Conservation (phyloP, 2,797 vertebrate genomes). For the Centroberyx gerrardi region DNA sequence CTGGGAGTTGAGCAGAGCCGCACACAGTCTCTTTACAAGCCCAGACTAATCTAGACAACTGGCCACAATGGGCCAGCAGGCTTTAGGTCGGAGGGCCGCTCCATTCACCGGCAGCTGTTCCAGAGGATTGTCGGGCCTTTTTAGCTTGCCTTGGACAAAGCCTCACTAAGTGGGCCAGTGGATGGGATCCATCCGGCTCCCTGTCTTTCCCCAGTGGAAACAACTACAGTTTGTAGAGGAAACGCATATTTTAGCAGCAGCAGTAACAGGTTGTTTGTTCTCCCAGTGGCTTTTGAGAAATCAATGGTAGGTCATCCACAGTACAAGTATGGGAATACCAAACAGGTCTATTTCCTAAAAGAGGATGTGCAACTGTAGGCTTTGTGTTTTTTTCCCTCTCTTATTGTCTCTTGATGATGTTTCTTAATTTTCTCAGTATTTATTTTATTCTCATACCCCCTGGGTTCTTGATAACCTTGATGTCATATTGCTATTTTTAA, state of each 20-base stretch:
- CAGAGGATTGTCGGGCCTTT: constrained; percentile 27
- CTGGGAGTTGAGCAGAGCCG: constrained; percentile 16
- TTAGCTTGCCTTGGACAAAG: constrained; percentile 33
- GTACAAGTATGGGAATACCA: too few species aligned
- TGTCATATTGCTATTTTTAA: neutral
- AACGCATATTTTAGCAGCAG: neutral
- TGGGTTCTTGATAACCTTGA: too few species aligned
- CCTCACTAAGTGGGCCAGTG: constrained; percentile 24
- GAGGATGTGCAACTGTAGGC: neutral
- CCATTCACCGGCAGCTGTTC: constrained; percentile 40
- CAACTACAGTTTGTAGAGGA: neutral
- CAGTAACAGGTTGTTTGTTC: neutral
- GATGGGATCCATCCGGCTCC: constrained; percentile 5
- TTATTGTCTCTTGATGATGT: neutral
- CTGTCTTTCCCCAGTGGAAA: neutral
- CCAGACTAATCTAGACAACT: constrained; percentile 49
- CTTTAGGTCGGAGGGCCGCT: constrained; percentile 15
- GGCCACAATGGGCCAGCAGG: constrained; percentile 27
- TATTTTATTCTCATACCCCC: too few species aligned
- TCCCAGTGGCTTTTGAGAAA: neutral
- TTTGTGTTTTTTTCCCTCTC: neutral
- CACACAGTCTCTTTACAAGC: constrained; percentile 1
- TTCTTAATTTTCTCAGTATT: too few species aligned
- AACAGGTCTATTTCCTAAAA: neutral
- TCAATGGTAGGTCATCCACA: neutral